Evolutionary conservation across 1,140 invertebrate genomes (phyloP), one percentile per base, ranked within the genome.

Genomic region (Drosophila carrolli): DNA sequence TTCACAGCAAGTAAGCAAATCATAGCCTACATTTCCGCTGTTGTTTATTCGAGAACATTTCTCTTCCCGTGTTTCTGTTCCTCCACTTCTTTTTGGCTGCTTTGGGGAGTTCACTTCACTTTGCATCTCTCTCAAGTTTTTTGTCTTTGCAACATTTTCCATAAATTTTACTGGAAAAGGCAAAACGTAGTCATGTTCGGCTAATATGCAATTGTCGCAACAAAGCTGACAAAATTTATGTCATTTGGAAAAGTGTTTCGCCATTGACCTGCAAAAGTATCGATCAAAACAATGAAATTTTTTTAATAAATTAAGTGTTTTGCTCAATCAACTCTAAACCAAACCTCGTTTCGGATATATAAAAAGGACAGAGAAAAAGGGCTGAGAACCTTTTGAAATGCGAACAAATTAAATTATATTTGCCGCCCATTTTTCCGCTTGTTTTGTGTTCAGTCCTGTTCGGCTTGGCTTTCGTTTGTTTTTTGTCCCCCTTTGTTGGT

Each of bases 11-110:
- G 71, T 84, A 88, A 86, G 82, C 83, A 86, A 88, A 86, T 86
- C 83, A 83, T 86, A 79, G 83, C 83, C 83, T 86, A 86, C 83
- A 88, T 88, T 86, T 86, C 83, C 83, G 84, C 74, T 88, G 71
- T 88, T 88, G 78, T 78, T 88, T 88, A 70, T 79, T 79, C 38
- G 60, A 68, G 74, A 37, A 55, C 65, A 61, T 77, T 72, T 66
- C 54, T 66, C 44, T 77, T 70, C 54, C 68, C 60, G 37, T 53
- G 32, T 10, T 60, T 19, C 59, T 27, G 50, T 29, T 32, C 23
- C 63, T 48, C 13, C n/a, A 44, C 60, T 57, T 10, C 5, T 47
- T 53, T 51, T 47, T 19, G 63, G 32, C 62, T 23, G 35, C 54
- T 74, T 40, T 58, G 35, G 53, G 51, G 41, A 75, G 40, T 75